Evolutionary conservation across 1,140 invertebrate genomes (phyloP), one percentile per base, ranked within the genome.

Genomic region (Heterodera carotae): DNA sequence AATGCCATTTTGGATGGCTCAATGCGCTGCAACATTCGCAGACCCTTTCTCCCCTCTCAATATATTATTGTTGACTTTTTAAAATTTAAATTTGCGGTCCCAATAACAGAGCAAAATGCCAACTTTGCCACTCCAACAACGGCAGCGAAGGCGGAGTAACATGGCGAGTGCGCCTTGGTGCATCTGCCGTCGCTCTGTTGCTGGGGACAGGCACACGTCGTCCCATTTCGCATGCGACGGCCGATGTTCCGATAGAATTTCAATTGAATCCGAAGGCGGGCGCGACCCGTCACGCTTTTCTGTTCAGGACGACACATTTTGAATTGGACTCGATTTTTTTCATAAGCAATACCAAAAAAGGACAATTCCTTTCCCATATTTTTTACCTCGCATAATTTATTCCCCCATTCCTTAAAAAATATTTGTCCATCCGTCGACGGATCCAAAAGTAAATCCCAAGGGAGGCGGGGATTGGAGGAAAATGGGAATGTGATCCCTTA

Each of bases 101-200:
- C n/a, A n/a, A n/a, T n/a, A n/a, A n/a, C n/a, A n/a, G n/a, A n/a
- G n/a, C n/a, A n/a, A n/a, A n/a, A n/a, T 33, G 75, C 29, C 25
- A 22, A 76, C 76, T 64, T 68, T 8, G 76, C 22, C 56, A 39
- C 76, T 43, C 53, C 36, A 34, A 78, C 67, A 27, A 79, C 76
- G 34, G 68, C 60, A 39, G 75, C 75, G 62, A 79, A 79, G n/a
- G 74, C 12, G 39, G 69, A 60, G 66, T 80, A 79, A 27, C 77
- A 79, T 12, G 77, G 77, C 33, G 43, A 56, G 27, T 29, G 48
- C 15, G 43, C 59, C 62, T 66, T 66, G 27, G n/a, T 66, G 62
- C 62, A 66, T 6, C 27, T 66, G 27, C 33, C 12, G 62, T 29
- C 27, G 27, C 22, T 25, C 62, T 66, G 27, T 18, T 25, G n/a